Conservation (phyloP, 2,888 invertebrate genomes). For the Mythimna pallens region DNA sequence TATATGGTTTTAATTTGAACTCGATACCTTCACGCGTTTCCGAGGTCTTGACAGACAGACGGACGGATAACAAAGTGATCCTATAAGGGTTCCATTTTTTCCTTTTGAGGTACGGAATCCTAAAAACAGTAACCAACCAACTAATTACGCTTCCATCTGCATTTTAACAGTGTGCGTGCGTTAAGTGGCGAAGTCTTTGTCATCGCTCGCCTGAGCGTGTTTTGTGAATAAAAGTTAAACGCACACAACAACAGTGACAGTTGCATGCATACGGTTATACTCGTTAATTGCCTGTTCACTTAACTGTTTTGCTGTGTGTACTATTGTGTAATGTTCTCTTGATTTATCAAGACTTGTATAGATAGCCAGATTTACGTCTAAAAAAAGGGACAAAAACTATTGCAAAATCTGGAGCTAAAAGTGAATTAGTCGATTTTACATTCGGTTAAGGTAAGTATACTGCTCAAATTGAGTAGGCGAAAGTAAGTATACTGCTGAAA, state of each 20-base stretch:
- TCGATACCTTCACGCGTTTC: no score
- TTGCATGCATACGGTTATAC: conserved; percentile 25
- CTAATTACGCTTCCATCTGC: conserved; percentile 43
- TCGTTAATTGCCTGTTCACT: conserved; percentile 49
- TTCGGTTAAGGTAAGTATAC: background rate
- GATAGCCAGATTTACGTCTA: background rate
- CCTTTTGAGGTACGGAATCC: no score
- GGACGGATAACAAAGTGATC: no score
- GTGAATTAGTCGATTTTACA: background rate
- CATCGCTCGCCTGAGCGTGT: conserved; percentile 41
- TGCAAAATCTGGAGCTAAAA: background rate
- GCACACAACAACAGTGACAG: conserved; percentile 48
- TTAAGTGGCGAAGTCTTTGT: conserved; percentile 48
- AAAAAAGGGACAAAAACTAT: background rate
- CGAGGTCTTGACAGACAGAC: no score
- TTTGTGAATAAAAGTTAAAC: conserved; percentile 43
- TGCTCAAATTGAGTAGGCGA: background rate
- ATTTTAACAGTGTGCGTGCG: conserved; percentile 46
- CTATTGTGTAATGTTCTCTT: conserved; percentile 6
- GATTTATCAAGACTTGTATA: background rate
- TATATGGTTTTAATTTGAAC: no score
- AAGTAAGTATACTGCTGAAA: no score
- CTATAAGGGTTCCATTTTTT: no score
- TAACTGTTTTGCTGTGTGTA: conserved; percentile 23
- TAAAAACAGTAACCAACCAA: conserved; percentile 26